Percentiles rank a stretch among this genome's conserved stretches.
These are phyloP conservation scores for Prietella phreatophila DNA, from an alignment of 2,113 vertebrate genomes.

Conservation along the genomic window DNA sequence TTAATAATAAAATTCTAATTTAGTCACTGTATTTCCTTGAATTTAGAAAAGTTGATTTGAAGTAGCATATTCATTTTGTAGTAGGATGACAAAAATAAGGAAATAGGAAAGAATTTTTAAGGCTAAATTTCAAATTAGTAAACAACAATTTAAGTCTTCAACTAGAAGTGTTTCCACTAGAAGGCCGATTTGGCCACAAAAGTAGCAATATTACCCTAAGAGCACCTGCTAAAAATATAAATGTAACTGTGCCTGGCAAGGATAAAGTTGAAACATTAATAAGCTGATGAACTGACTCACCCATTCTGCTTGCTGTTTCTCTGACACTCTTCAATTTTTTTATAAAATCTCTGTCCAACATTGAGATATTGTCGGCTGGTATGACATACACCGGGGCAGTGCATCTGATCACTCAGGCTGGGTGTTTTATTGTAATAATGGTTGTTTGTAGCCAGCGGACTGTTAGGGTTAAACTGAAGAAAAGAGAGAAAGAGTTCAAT, in stretches of 20 bases:
- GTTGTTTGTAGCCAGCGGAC: background rate
- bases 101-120: no score
- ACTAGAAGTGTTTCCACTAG: background rate
- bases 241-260: no score
- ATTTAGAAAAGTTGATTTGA: no score
- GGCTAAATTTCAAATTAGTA: background rate
- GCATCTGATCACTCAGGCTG: constrained; percentile 32
- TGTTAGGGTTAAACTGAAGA: constrained; percentile 9
- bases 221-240: background rate
- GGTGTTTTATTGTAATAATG: constrained; percentile 5
- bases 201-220: background rate
- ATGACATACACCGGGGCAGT: constrained; percentile 48
- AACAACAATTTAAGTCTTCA: no score
- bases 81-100: no score
- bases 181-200: background rate
- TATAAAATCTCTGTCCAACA: background rate
- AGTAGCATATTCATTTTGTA: no score
- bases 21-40: no score
- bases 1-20: no score
- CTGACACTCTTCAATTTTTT: constrained; percentile 1
- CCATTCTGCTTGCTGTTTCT: constrained; percentile 1
- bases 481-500: background rate
- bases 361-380: background rate
- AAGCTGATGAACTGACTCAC: constrained; percentile 10
- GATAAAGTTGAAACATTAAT: background rate